Conservation (phyloP, 2,888 invertebrate species). For the Peribatodes rhomboidaria region DNA sequence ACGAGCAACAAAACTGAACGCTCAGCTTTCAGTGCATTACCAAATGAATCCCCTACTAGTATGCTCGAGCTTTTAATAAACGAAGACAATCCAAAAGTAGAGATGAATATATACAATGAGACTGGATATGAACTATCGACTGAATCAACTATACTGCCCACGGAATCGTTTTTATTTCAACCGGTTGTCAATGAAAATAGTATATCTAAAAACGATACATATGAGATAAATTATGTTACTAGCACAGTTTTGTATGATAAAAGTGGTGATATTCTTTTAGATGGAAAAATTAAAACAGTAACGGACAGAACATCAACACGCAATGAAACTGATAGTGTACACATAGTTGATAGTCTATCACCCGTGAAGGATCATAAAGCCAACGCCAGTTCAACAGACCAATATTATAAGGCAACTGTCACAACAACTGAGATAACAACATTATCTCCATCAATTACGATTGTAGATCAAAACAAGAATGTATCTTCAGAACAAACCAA, state of each 20-base stretch:
- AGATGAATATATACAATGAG: neutral
- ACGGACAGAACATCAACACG: constrained; percentile 1
- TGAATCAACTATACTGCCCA: neutral
- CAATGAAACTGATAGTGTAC: neutral
- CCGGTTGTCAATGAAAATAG: neutral
- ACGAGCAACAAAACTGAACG: constrained; percentile 2
- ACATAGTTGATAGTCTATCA: neutral
- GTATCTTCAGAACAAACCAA: neutral
- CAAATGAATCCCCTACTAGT: neutral
- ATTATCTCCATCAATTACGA: neutral
- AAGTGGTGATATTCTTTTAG: neutral
- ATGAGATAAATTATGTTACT: neutral
- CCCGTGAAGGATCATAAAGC: neutral
- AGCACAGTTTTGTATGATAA: neutral
- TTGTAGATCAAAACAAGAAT: constrained; percentile 2
- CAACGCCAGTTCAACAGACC: neutral
- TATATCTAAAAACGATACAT: neutral
- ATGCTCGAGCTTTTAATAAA: neutral
- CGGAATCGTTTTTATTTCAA: neutral
- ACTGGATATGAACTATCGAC: neutral
- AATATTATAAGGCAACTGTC: neutral
- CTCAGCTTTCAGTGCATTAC: neutral
- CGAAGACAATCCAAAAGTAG: neutral
- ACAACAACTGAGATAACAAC: neutral
- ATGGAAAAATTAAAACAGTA: neutral